phyloP scores from a whole-genome alignment of 2,797 vertebrate genomes.

The Dromococcyx pavoninus region DNA sequence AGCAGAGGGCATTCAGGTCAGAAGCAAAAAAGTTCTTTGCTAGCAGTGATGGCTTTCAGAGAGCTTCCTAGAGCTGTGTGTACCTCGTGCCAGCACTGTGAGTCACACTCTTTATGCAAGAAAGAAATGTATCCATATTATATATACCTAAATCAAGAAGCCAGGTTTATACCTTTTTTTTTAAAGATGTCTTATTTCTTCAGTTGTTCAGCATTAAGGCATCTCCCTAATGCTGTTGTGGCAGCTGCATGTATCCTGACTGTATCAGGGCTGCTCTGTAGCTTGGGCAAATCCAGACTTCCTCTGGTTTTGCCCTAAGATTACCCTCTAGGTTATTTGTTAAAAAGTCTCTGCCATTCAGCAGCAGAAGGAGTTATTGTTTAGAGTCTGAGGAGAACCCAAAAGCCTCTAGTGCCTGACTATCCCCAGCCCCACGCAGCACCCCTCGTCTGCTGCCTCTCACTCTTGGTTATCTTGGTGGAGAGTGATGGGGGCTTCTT shows the following conservation, averaged over 20 bases:
- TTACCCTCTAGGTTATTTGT: neutral
- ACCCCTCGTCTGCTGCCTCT: neutral
- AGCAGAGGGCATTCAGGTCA: neutral
- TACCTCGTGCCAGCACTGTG: neutral
- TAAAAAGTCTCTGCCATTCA: neutral
- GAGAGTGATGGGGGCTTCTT: accelerated
- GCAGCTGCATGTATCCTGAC: neutral
- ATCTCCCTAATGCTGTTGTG: neutral
- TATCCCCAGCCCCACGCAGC: neutral
- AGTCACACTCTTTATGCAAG: neutral
- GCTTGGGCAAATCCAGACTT: neutral
- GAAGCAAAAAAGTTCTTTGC: neutral
- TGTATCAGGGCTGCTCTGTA: neutral
- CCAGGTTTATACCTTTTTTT: neutral
- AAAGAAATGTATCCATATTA: neutral
- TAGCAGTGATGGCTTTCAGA: neutral
- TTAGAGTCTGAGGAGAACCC: neutral
- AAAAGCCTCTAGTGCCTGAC: neutral
- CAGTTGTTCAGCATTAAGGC: neutral
- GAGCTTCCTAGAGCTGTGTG: neutral
- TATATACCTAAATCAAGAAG: neutral
- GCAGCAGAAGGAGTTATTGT: neutral
- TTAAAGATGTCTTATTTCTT: neutral
- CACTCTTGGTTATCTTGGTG: neutral
- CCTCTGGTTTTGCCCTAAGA: constrained; percentile 5